Evolutionary conservation across 2,888 invertebrate species (phyloP).

Genomic region (Philereme transversata): DNA sequence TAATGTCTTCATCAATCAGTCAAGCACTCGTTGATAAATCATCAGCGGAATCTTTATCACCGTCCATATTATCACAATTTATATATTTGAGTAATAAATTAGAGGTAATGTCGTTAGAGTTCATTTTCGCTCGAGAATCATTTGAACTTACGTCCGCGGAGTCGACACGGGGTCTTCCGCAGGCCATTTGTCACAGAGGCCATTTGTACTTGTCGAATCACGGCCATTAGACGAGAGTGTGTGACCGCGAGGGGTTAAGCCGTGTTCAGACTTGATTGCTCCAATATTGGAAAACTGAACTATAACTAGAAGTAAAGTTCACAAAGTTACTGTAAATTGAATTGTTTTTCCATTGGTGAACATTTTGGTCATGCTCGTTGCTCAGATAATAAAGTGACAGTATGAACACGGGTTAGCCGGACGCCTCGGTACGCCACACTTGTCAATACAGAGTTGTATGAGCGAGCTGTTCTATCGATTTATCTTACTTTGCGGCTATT

Average conservation of each 20-base stretch:
- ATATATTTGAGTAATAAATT: constrained; percentile 35
- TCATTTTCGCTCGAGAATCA: constrained; percentile 66
- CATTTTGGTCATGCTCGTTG: constrained; percentile 30
- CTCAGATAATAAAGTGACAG: constrained; percentile 42
- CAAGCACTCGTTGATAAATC: constrained; percentile 32
- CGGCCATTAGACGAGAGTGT: constrained; percentile 83
- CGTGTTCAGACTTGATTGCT: constrained; percentile 64
- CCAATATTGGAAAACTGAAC: constrained; percentile 46
- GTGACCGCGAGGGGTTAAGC: constrained; percentile 78
- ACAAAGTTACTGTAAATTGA: neutral
- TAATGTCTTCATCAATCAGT: constrained; percentile 35
- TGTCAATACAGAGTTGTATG: constrained; percentile 75
- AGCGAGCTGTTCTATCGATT: constrained; percentile 75
- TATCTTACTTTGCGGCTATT: constrained; percentile 81
- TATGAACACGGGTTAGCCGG: constrained; percentile 53
- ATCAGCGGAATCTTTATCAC: constrained; percentile 33
- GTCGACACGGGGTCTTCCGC: constrained; percentile 75
- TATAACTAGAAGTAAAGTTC: constrained; percentile 21
- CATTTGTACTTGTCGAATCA: constrained; percentile 85
- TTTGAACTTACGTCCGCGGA: constrained; percentile 70
- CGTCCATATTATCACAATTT: constrained; percentile 33
- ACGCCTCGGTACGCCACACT: constrained; percentile 57
- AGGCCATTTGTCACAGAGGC: constrained; percentile 82
- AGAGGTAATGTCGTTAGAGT: constrained; percentile 56
- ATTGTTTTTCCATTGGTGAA: neutral